These are phyloP conservation scores for Promerops cafer DNA, from an alignment of 2,113 vertebrate species.

Conservation along the genomic window DNA sequence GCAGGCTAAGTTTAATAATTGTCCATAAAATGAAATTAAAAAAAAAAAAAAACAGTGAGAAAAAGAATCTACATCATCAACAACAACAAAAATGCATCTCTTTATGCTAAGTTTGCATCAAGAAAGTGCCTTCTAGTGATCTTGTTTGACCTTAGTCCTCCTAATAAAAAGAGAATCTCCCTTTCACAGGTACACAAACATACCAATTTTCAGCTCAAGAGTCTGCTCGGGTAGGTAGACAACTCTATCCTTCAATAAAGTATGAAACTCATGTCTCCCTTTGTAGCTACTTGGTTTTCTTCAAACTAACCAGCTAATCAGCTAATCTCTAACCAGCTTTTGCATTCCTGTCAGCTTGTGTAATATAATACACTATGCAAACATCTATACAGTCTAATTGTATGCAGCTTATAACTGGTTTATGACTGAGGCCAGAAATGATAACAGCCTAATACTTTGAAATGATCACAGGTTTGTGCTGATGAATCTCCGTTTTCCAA, in stretches of 20 bases:
- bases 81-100: not conserved
- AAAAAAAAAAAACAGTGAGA: not conserved
- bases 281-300: not conserved
- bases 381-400: not conserved
- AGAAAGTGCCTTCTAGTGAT: not conserved
- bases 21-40: not conserved
- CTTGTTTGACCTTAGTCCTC: not conserved
- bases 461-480: not conserved
- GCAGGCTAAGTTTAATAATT: not conserved
- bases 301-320: not conserved
- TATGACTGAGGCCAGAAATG: not conserved
- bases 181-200: not conserved
- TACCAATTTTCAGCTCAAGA: not conserved
- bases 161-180: not conserved
- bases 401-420: not conserved
- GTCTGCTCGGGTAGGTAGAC: not conserved
- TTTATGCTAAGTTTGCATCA: fast-evolving
- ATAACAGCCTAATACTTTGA: not conserved
- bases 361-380: not conserved
- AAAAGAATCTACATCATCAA: not conserved
- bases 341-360: not conserved
- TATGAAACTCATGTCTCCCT: not conserved
- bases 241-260: not conserved
- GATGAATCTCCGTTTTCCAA: not conserved
- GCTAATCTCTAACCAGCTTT: not conserved